Evolutionary conservation across 1,140 invertebrate species (phyloP).

Genomic region (Argopecten irradians): DNA sequence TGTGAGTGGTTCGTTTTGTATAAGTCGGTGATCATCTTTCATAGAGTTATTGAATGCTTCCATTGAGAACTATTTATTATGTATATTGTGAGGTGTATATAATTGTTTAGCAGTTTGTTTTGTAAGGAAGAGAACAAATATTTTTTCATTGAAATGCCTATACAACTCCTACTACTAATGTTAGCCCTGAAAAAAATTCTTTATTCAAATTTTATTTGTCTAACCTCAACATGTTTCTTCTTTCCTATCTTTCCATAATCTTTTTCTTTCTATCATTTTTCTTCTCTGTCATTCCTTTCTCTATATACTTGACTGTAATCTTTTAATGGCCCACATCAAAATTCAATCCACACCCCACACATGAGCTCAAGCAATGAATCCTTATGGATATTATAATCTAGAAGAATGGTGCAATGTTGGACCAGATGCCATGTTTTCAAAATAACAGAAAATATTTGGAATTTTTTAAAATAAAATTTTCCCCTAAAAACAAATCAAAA

Average conservation of each 20-base stretch:
- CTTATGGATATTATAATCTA: no score
- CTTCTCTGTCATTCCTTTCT: not conserved
- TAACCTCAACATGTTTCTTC: not conserved
- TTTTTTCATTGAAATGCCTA: not conserved
- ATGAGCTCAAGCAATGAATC: no score
- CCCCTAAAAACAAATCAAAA: no score
- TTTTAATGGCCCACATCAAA: not conserved
- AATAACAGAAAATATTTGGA: no score
- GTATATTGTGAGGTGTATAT: not conserved
- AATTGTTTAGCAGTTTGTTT: not conserved
- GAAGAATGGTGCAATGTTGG: no score
- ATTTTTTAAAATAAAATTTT: no score
- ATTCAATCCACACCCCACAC: not conserved
- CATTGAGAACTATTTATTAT: not conserved
- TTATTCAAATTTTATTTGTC: not conserved
- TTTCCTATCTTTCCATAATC: not conserved
- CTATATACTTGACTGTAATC: not conserved
- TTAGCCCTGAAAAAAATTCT: not conserved
- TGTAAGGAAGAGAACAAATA: not conserved
- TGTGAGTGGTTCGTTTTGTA: not conserved
- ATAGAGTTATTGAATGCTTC: not conserved
- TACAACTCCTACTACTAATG: not conserved
- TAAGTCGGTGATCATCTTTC: not conserved
- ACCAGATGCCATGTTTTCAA: no score
- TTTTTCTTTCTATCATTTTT: no score